Evolutionary conservation across 53 echinoderm and acorn worm species (phyloP).

Genomic region (Patiria pectinifera): DNA sequence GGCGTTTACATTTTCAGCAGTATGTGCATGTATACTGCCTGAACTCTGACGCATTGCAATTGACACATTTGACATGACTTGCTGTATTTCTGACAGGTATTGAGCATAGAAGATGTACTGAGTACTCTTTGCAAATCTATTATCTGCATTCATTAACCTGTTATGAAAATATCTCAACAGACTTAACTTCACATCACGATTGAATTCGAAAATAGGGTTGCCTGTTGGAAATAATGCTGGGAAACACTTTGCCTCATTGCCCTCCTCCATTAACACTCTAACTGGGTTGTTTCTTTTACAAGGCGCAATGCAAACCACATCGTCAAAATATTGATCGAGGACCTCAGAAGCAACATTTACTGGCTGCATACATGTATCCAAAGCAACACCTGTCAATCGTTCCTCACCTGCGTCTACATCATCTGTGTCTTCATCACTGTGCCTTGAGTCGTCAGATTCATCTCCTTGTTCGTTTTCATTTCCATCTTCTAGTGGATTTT

Average conservation of each 20-base stretch:
- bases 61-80: conserved; percentile 75
- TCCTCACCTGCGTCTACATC: conserved; percentile 36
- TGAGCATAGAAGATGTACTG: too few relatives aligned
- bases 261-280: conserved; percentile 64
- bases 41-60: too few relatives aligned
- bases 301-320: conserved; percentile 70
- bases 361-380: conserved; percentile 71
- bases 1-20: too few relatives aligned
- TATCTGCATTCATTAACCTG: too few relatives aligned
- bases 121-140: too few relatives aligned
- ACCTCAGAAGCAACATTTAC: conserved; percentile 65
- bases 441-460: not conserved
- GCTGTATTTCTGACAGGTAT: conserved; percentile 76
- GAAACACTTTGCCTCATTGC: too few relatives aligned
- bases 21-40: too few relatives aligned
- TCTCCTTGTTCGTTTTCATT: conserved; percentile 39
- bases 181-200: conserved; percentile 58
- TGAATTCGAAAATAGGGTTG: too few relatives aligned
- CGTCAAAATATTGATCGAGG: conserved; percentile 50
- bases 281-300: conserved; percentile 77
- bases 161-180: too few relatives aligned
- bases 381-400: conserved; percentile 41
- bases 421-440: conserved; percentile 17
- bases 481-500: conserved; percentile 26
- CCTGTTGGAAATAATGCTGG: too few relatives aligned